Percentiles rank a stretch among this genome's conserved stretches.
Evolutionary conservation across 2,113 vertebrate genomes (phyloP).

Genomic region (Butorides virescens): DNA sequence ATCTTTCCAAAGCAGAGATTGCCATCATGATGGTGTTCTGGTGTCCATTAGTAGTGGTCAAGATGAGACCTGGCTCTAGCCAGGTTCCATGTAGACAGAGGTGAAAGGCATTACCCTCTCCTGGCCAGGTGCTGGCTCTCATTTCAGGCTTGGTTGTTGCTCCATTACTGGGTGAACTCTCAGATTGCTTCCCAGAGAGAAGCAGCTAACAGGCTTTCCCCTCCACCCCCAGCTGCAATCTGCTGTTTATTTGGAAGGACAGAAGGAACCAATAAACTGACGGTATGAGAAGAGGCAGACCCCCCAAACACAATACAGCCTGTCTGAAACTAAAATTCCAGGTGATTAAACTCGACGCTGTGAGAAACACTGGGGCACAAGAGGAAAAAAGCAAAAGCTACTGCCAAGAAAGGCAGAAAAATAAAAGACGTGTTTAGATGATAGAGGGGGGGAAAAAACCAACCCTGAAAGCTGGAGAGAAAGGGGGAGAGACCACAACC

Average conservation of each 20-base stretch:
- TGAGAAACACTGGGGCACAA: background rate
- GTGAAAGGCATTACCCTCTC: background rate
- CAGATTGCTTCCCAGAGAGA: background rate
- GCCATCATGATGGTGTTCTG: background rate
- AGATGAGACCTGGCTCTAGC: background rate
- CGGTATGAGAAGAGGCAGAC: background rate
- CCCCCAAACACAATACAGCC: background rate
- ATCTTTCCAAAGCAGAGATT: background rate
- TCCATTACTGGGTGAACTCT: background rate
- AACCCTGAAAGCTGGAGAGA: background rate
- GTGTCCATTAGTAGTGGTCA: background rate
- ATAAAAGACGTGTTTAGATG: background rate
- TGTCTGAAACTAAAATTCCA: background rate
- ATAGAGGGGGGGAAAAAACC: rapidly evolving
- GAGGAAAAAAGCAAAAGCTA: background rate
- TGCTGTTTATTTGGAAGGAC: background rate
- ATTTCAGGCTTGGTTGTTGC: background rate
- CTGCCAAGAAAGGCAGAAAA: background rate
- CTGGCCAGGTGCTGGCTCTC: background rate
- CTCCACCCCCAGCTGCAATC: background rate
- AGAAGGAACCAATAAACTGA: conserved; percentile 1
- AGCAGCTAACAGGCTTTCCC: background rate
- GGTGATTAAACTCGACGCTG: background rate
- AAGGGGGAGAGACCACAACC: background rate
- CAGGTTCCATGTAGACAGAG: background rate